phyloP scores from a whole-genome alignment of 2,888 invertebrate species.

The Elegia similella region DNA sequence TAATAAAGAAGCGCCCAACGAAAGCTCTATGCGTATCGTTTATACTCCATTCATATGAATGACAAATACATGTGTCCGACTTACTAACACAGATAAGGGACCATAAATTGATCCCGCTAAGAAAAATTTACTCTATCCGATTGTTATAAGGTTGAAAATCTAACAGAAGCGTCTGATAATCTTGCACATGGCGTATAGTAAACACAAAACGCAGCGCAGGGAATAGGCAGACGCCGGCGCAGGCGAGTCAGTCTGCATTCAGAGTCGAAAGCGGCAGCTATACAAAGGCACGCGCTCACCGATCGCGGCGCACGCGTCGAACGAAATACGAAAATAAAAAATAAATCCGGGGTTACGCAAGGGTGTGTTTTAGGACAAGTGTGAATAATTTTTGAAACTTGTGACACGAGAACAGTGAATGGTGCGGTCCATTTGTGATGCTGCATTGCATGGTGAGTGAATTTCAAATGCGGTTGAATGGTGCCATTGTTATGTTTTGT shows the following conservation, averaged over 20 bases:
- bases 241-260: constrained; percentile 56
- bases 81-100: constrained; percentile 73
- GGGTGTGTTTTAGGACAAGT: constrained; percentile 59
- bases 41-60: constrained; percentile 78
- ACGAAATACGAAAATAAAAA: constrained; percentile 54
- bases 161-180: constrained; percentile 48
- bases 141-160: constrained; percentile 37
- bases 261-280: constrained; percentile 58
- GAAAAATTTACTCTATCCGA: constrained; percentile 28
- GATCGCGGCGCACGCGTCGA: constrained; percentile 55
- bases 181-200: constrained; percentile 74
- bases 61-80: constrained; percentile 74
- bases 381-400: constrained; percentile 44
- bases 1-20: constrained; percentile 65
- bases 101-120: constrained; percentile 23
- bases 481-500: constrained; percentile 61
- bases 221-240: constrained; percentile 58
- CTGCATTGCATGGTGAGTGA: constrained; percentile 72
- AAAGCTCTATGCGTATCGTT: constrained; percentile 72
- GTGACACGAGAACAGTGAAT: constrained; percentile 43
- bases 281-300: constrained; percentile 57
- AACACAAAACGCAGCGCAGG: constrained; percentile 56
- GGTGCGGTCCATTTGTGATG: constrained; percentile 59
- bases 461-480: constrained; percentile 66
- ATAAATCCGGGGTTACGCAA: constrained; percentile 50